Conservation (phyloP, 2,113 vertebrate genomes). For the Austrofundulus limnaeus region DNA sequence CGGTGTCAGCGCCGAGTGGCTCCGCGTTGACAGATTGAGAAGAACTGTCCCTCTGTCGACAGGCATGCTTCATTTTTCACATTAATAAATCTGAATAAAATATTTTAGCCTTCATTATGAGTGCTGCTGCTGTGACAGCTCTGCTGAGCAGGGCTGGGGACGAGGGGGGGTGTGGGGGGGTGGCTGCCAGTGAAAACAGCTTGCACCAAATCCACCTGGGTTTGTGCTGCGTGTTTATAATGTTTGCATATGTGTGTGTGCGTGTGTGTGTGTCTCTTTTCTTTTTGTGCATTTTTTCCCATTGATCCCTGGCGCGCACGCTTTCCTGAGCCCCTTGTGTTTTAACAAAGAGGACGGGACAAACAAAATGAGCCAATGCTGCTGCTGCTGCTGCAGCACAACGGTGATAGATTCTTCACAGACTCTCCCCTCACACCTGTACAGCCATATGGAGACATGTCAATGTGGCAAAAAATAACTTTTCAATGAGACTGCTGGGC, state of each 20-base stretch:
- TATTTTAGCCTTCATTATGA: constrained; percentile 99
- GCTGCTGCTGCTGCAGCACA: constrained; percentile 35
- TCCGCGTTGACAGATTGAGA: constrained; percentile 98
- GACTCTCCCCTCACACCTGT: constrained; percentile 65
- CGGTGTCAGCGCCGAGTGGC: constrained; percentile 93
- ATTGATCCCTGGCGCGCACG: constrained; percentile 59
- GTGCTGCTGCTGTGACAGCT: constrained; percentile 94
- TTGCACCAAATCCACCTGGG: constrained; percentile 97
- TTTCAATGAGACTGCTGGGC: constrained; percentile 38
- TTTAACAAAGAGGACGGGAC: constrained; percentile 56
- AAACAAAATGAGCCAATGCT: constrained; percentile 56
- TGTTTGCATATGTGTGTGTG: constrained; percentile 50
- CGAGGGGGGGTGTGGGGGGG: constrained; percentile 64
- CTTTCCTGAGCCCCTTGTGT: constrained; percentile 38
- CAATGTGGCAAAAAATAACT: constrained; percentile 60
- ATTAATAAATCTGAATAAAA: constrained; percentile 99
- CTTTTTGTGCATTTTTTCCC: constrained; percentile 47
- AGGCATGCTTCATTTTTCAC: constrained; percentile 99
- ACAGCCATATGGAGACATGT: constrained; percentile 64
- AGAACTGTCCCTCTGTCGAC: constrained; percentile 98
- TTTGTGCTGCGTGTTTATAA: constrained; percentile 78
- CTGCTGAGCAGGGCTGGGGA: constrained; percentile 90
- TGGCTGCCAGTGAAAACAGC: constrained; percentile 91
- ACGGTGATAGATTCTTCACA: constrained; percentile 60
- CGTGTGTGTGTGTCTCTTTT: constrained; percentile 38